Conservation (phyloP, 2,888 invertebrate species). For the Conchocele bisecta region DNA sequence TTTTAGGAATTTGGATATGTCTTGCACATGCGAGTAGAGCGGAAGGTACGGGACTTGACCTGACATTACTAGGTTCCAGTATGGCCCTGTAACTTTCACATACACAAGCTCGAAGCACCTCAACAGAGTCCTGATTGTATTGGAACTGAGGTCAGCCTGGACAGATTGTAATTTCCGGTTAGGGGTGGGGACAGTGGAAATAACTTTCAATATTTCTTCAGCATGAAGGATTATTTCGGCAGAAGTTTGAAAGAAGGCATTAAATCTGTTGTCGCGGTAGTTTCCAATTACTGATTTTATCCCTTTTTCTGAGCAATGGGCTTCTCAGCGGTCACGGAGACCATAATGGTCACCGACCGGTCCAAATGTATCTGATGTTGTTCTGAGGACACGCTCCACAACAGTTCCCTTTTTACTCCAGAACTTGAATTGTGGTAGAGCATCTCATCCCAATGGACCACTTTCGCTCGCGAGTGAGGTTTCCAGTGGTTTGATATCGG, state of each 20-base stretch:
- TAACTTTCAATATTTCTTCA: constrained; percentile 16
- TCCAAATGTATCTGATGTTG: constrained; percentile 44
- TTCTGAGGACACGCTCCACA: constrained; percentile 20
- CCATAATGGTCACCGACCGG: constrained; percentile 42
- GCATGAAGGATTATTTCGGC: constrained; percentile 22
- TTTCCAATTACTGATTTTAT: constrained; percentile 46
- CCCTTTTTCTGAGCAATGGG: constrained; percentile 35
- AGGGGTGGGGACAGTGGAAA: constrained; percentile 4
- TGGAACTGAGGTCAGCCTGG: constrained; percentile 23
- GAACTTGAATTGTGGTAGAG: constrained; percentile 10
- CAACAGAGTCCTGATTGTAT: constrained; percentile 2
- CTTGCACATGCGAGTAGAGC: constrained; percentile 11
- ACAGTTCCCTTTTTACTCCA: constrained; percentile 37
- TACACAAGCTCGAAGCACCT: constrained; percentile 9
- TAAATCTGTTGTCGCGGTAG: constrained; percentile 56
- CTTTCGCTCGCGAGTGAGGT: not conserved
- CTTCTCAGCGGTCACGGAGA: constrained; percentile 40
- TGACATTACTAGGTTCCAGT: constrained; percentile 10
- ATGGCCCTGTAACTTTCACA: constrained; percentile 31
- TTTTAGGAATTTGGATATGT: not conserved
- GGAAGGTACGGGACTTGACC: constrained; percentile 15
- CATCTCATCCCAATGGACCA: constrained; percentile 37
- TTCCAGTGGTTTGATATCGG: constrained; percentile 20
- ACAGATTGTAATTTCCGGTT: constrained; percentile 38
- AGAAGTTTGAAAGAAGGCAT: constrained; percentile 48